A percentile compares a stretch with the other conserved stretches of the same genome.
Evolutionary conservation across 2,797 vertebrate genomes (phyloP).

Genomic region (Phataginus tricuspis): DNA sequence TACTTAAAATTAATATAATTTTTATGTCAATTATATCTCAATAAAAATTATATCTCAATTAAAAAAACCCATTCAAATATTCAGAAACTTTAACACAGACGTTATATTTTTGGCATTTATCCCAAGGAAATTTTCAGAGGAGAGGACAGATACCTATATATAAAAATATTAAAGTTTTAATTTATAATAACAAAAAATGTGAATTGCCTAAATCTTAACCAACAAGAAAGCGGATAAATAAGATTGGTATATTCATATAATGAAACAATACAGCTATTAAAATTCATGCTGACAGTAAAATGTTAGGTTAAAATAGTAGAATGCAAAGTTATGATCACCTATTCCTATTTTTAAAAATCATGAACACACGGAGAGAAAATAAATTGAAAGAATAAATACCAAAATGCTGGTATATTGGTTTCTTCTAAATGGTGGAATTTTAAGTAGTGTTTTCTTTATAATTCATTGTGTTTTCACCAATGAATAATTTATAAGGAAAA

Average conservation of each 20-base stretch:
- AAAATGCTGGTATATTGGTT: not conserved
- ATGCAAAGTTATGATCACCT: constrained; percentile 24
- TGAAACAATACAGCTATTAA: not conserved
- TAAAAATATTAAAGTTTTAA: constrained; percentile 27
- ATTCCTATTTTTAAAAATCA: not conserved
- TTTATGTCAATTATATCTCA: not conserved
- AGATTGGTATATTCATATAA: not conserved
- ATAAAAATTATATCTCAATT: not conserved
- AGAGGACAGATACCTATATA: not conserved
- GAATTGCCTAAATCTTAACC: constrained; percentile 47
- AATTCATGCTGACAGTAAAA: not conserved
- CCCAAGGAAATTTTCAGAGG: not conserved
- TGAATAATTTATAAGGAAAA: not conserved
- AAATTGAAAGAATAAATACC: constrained; percentile 27
- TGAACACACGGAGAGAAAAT: not conserved
- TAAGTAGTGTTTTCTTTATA: not conserved
- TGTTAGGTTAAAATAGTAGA: not conserved
- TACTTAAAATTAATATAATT: not conserved
- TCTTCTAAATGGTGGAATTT: not conserved
- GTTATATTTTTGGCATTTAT: not conserved
- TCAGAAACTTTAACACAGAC: constrained; percentile 28
- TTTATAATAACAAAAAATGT: constrained; percentile 24
- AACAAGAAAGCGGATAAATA: not conserved
- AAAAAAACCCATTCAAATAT: not conserved
- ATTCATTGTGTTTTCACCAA: not conserved